These are phyloP conservation scores for Ciconia stormi DNA, from an alignment of 2,113 vertebrate genomes.

Conservation along the genomic window DNA sequence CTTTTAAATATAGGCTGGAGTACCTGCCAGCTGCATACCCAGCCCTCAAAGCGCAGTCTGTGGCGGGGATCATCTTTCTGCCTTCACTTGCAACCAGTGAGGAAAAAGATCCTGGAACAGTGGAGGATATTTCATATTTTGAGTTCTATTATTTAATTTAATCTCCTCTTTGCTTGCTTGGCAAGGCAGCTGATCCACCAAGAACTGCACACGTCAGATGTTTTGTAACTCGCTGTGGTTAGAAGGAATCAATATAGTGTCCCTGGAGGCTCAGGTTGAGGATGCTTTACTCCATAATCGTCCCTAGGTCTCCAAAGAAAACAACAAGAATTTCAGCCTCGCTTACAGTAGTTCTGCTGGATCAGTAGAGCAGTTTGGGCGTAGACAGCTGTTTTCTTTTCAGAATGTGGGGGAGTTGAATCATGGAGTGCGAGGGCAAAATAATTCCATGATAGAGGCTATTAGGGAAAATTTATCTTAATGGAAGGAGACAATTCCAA, in stretches of 20 bases:
- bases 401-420: constrained; percentile 52
- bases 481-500: constrained; percentile 31
- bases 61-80: constrained; percentile 34
- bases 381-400: constrained; percentile 52
- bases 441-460: constrained; percentile 9
- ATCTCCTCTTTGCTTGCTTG: constrained; percentile 42
- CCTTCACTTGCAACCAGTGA: not conserved
- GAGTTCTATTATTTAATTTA: constrained; percentile 37
- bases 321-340: constrained; percentile 13
- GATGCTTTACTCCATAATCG: constrained; percentile 10
- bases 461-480: constrained; percentile 36
- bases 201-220: constrained; percentile 36
- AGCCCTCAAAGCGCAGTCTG: not conserved
- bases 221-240: constrained; percentile 30
- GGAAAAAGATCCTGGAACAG: not conserved
- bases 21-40: constrained; percentile 21
- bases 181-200: constrained; percentile 13
- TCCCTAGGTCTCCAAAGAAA: constrained; percentile 40
- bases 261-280: constrained; percentile 6
- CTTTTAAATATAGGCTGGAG: constrained; percentile 24
- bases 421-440: constrained; percentile 45
- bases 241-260: constrained; percentile 19
- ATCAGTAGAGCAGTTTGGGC: not conserved
- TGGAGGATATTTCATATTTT: constrained; percentile 22
- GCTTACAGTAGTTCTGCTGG: constrained; percentile 37